Percentiles rank a stretch among this genome's conserved stretches.
Evolutionary conservation across 2,797 vertebrate species (phyloP).

Genomic region (Chelonia mydas): DNA sequence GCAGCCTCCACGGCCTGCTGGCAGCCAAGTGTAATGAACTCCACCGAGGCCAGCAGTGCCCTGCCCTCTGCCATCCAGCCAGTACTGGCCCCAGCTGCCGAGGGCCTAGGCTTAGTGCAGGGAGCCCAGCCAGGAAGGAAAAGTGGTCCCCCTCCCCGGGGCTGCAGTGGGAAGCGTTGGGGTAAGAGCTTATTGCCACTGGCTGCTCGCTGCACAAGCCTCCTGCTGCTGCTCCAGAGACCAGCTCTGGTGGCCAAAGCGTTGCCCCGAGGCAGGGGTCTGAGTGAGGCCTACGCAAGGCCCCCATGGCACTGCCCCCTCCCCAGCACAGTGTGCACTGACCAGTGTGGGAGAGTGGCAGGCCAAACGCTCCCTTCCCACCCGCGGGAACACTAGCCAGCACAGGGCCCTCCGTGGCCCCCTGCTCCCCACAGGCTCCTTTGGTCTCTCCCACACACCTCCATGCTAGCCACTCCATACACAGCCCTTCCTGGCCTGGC

Average conservation of each 20-base stretch:
- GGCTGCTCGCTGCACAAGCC: neutral
- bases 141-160: neutral
- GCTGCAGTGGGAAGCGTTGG: neutral
- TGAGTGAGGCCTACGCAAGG: neutral
- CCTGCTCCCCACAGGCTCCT: neutral
- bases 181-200: neutral
- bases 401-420: neutral
- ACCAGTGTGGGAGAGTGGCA: neutral
- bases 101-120: neutral
- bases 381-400: neutral
- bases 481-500: neutral
- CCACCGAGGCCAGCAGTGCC: no score
- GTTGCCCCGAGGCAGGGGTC: no score
- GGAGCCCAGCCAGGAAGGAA: neutral
- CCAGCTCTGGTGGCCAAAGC: neutral
- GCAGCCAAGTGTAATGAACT: neutral
- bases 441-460: neutral
- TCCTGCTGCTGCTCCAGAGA: neutral
- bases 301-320: neutral
- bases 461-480: neutral
- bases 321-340: neutral
- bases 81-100: fast-evolving
- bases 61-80: neutral
- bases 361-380: no score
- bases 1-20: no score